Base-by-base conservation (phyloP, 2,113 vertebrate species). In the Pelecanoides urinatrix region DNA sequence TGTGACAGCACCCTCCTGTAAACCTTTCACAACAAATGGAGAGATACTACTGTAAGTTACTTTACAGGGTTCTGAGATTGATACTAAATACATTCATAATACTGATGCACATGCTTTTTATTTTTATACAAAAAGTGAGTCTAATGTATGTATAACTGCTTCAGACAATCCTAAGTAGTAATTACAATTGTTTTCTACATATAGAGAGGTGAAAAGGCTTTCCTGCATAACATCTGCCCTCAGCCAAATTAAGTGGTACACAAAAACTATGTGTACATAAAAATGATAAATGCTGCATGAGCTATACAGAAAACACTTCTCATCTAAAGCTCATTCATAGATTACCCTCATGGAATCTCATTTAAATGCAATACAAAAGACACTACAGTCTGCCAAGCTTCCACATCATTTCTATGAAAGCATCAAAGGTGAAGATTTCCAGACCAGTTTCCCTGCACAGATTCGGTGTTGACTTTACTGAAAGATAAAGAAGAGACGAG, bases 401-500 rank as follows among this genome's bases (percentile, higher is more conserved):
- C 62, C 45, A 79, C 81, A 94, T 88, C 3, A 44, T 70, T 86
- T 66, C 63, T 83, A 44, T 1, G 7, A 86, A 91, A 86, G 71
- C 79, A 93, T 80, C 53, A 50, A 80, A 93, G 85, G 75, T 88
- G 92, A 91, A 83, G 42, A 87, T 66, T 93, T 88, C 78, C 44
- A 92, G n/a, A 88, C 11, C 26, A 1, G 78, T 40, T 95, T 73
- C 66, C 70, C 53, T n/a, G 21, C 27, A 76, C 19, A 58, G 74
- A 85, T 59, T 91, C 1, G 12, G n/a, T 70, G 84, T 17, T n/a
- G 83, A 61, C 83, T 95, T 71, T 67, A 95, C 36, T 56, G 91
- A 90, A 92, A 94, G 40, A 71, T 36, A 95, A 82, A 91, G 68
- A 80, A 70, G 56, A 76, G 63, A 91, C 6, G 23, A 89, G 75